Conservation (phyloP, 2,888 invertebrate species). For the Caenorhabditis japonica region DNA sequence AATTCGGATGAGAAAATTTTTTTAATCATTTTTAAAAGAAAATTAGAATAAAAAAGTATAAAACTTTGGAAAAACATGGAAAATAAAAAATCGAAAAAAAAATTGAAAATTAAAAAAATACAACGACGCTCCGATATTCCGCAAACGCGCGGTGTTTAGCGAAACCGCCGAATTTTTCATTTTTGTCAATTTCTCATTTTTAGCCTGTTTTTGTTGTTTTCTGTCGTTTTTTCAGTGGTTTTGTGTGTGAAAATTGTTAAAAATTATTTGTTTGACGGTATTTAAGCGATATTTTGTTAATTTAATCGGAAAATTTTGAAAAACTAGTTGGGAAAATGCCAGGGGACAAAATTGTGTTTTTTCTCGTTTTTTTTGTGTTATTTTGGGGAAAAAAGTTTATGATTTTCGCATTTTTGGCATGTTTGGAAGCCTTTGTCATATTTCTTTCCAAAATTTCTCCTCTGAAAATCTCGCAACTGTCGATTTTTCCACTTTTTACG, state of each 20-base stretch:
- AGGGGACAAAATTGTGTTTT: neutral
- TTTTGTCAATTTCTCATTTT: slow-evolving; percentile 1
- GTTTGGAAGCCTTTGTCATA: too few species aligned
- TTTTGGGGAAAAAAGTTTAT: too few species aligned
- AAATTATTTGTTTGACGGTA: too few species aligned
- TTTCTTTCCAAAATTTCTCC: too few species aligned
- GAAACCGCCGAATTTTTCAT: slow-evolving; percentile 14
- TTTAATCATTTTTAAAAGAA: neutral
- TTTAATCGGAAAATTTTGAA: neutral
- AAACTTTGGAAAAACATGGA: slow-evolving; percentile 6
- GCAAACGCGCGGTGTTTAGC: slow-evolving; percentile 29
- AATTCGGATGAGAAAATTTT: too few species aligned
- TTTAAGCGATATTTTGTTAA: neutral
- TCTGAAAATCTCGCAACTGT: too few species aligned
- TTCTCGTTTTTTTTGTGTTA: too few species aligned
- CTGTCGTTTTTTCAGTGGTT: neutral
- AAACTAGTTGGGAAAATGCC: neutral
- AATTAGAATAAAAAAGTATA: neutral
- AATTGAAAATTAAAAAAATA: neutral
- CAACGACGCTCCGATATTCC: slow-evolving; percentile 26
- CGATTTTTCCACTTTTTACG: too few species aligned
- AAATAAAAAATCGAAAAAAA: slow-evolving; percentile 13
- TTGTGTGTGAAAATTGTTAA: too few species aligned
- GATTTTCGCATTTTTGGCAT: too few species aligned
- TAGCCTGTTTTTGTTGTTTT: slow-evolving; percentile 1